Base-by-base conservation (phyloP, 2,797 vertebrate species). In the Manis javanica region DNA sequence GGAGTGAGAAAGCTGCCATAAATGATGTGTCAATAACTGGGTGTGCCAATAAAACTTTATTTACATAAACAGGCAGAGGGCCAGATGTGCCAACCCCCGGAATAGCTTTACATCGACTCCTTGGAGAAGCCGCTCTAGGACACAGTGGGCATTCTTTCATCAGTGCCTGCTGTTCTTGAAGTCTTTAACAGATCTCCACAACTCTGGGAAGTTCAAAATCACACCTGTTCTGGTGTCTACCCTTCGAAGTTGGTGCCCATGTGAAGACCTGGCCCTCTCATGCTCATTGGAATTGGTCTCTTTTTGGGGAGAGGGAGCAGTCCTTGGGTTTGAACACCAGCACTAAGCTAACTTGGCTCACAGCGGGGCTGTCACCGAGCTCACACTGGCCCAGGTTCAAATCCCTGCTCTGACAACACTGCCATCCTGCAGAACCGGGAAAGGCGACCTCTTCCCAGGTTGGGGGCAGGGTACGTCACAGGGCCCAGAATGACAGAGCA, bases 401-500 rank as follows among this genome's bases (percentile, higher is more conserved):
- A 49, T 19, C 34, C 68, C 57, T 57, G 69, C 16, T 12, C 8
- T 14, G 79, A 23, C 5, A 2, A n/a, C 51, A 2, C 0, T 2
- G 0, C 13, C 5, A 11, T 11, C 31, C 12, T 21, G 6, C 2
- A 53, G 69, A 18, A 11, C n/a, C 2, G 0, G n/a, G 59, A 29
- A 66, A 8, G 1, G 19, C 34, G 1, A 13, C 49, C 26, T 8
- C 37, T 12, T n/a, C 37, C 63, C 11, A 9, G 51, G 39, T n/a
- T 4, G 19, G 14, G 39, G 29, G 46, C 2, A 11, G 46, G 12
- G 72, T 1, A n/a, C 23, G 13, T 61, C 34, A 2, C 0, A 7
- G 16, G 7, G 13, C 11, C 71, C 21, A n/a, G 68, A 55, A 51
- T 6, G 12, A 29, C 29, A 39, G 2, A 26, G 24, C 19, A 5